Evolutionary conservation across 1,140 invertebrate species (phyloP), one percentile per base, ranked within the genome.

Genomic region (Aradophagus sp.): DNA sequence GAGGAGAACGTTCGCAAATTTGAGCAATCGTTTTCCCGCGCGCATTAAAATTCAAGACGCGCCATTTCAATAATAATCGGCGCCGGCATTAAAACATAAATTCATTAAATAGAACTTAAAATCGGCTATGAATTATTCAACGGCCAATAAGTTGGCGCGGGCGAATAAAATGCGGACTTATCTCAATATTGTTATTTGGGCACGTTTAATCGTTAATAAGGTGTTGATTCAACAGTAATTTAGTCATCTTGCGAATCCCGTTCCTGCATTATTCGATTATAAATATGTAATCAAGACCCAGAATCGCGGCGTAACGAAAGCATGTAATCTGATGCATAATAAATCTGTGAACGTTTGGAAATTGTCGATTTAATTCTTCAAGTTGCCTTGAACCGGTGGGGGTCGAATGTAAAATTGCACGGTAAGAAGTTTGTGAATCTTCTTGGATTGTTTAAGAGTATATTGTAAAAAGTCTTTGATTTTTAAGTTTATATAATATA

Each of bases 271-370:
- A 66, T 62, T 61, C 26, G 10, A 11, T 17, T 45, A 72, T 72
- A 61, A 65, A 61, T 72, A 72, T 62, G 48, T 61, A 66, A 66
- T 39, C 47, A 63, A 59, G 23, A 26, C 16, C 17, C 17, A 17
- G 39, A 53, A 38, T 36, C 38, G 48, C 52, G 34, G 26, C 13
- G 29, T 29, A 26, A 10, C 29, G 44, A 63, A 58, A 47, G 38
- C 59, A 23, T 71, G 55, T 65, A 71, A 71, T 63, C 42, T 63
- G 59, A 71, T 58, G 59, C 67, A 63, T 63, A 63, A 56, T 65
- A 52, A 71, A 71, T 65, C 31, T 39, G 13, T 16, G 52, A 71
- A 63, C 58, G 38, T 47, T 45, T 4, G 8, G 45, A 65, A 63
- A 58, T 61, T 56, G 69, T 61, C 34, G 35, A 53, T 72, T 61